These are phyloP conservation scores for Mesorhabditis sp. DNA, from an alignment of 2,888 invertebrate genomes.

Conservation along the genomic window DNA sequence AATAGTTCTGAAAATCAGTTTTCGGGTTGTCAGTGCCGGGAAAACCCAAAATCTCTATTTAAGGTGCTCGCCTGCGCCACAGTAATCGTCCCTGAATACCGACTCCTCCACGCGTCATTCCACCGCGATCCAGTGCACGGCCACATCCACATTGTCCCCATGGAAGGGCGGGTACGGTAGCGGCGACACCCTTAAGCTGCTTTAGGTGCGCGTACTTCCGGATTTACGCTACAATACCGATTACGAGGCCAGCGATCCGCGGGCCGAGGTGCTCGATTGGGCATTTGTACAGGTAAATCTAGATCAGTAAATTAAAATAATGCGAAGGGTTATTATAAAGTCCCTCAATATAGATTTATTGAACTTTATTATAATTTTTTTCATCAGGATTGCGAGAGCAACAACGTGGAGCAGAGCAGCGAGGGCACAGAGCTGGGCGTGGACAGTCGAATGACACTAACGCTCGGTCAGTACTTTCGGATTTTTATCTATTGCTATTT, in stretches of 20 bases:
- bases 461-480: slow-evolving; percentile 18
- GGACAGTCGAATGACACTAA: slow-evolving; percentile 35
- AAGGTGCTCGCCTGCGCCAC: slow-evolving; percentile 43
- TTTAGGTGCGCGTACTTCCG: slow-evolving; percentile 33
- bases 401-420: slow-evolving; percentile 13
- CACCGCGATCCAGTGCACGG: slow-evolving; percentile 41
- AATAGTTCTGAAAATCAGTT: too few species aligned
- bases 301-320: background rate
- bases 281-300: slow-evolving; percentile 33
- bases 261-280: slow-evolving; percentile 35
- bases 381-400: background rate
- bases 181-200: background rate
- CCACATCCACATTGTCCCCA: slow-evolving; percentile 36
- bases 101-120: slow-evolving; percentile 33
- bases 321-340: too few species aligned
- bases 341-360: too few species aligned
- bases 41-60: background rate
- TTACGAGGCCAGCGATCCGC: slow-evolving; percentile 27
- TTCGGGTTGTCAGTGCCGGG: too few species aligned
- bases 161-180: slow-evolving; percentile 18
- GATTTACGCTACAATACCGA: slow-evolving; percentile 35
- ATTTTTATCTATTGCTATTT: background rate
- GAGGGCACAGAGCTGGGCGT: slow-evolving; percentile 39
- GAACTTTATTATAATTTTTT: background rate
- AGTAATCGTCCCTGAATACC: slow-evolving; percentile 33